Evolutionary conservation across 2,113 vertebrate genomes (phyloP), one percentile per base, ranked within the genome.

Genomic region (Archilochus colubris): DNA sequence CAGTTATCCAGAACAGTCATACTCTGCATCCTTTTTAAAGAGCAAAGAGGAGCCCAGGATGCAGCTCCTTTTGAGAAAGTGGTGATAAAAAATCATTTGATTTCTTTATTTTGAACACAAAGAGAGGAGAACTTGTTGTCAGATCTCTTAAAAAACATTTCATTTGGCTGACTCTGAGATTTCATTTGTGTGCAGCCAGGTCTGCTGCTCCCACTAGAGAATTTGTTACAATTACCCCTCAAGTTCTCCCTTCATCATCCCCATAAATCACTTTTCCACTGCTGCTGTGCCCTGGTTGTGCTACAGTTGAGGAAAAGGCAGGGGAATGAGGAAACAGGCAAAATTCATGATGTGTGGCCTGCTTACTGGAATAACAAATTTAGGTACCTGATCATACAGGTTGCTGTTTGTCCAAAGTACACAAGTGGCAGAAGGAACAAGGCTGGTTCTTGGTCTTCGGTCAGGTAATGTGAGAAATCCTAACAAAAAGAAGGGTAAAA

Each of bases 1-100:
- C 0, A 0, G 0, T 83, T 50, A 21, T 3, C 0, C 14, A 50
- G 44, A 23, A 11, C 30, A 7, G 15, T 73, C 3, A 0, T 31
- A 3, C 23, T 40, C 27, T 70, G 19, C 67, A 22, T 75, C 19
- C 21, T 55, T 27, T 76, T 82, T 7, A 53, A 5, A 31, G 22
- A 85, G 54, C 1, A 0, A 53, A 76, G 24, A 64, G 36, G 24
- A 90, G 27, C 36, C 30, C 63, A 53, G 14, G 80, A 58, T 6
- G 4, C 51, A 58, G 11, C 63, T 62, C 36, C 30, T 80, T 79
- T 24, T 31, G 23, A 72, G 25, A 46, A 81, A n/a, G 53, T 64
- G 19, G 24, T 75, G 40, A 13, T 86, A 48, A 54, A 44, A 57
- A n/a, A 13, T 43, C 13, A 25, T 59, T 48, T 30, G 22, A 28